These are phyloP conservation scores for Spilarctia lutea DNA, from an alignment of 2,888 invertebrate species.

Conservation along the genomic window DNA sequence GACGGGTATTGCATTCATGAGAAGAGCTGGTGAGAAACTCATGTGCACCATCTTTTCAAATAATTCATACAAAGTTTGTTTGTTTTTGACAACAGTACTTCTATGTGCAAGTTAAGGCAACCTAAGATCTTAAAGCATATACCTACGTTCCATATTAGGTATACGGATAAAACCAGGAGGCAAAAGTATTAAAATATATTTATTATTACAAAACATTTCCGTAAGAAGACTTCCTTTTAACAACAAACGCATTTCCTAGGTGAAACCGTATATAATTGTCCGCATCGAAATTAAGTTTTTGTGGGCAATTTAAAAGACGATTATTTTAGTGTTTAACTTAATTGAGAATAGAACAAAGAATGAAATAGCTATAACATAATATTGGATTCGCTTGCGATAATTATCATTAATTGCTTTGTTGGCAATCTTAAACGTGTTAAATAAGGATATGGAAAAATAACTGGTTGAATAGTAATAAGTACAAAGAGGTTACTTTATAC, in stretches of 20 bases:
- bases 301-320: not conserved
- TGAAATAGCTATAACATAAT: not conserved
- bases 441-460: not conserved
- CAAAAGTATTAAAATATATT: not conserved
- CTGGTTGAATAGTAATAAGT: not conserved
- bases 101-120: no score
- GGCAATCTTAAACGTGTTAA: not conserved
- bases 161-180: not conserved
- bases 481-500: not conserved
- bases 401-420: constrained; percentile 6
- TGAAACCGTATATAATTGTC: constrained; percentile 16
- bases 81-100: no score
- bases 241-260: constrained; percentile 11
- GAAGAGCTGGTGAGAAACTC: no score
- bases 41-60: no score
- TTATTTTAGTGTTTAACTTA: not conserved
- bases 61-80: no score
- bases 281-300: not conserved
- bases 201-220: not conserved
- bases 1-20: no score
- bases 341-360: not conserved
- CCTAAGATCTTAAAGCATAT: not conserved
- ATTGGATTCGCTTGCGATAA: not conserved
- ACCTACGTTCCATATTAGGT: not conserved
- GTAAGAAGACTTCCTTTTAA: constrained; percentile 41